phyloP scores from a whole-genome alignment of 2,888 invertebrate genomes.

The Incurvaria masculella region DNA sequence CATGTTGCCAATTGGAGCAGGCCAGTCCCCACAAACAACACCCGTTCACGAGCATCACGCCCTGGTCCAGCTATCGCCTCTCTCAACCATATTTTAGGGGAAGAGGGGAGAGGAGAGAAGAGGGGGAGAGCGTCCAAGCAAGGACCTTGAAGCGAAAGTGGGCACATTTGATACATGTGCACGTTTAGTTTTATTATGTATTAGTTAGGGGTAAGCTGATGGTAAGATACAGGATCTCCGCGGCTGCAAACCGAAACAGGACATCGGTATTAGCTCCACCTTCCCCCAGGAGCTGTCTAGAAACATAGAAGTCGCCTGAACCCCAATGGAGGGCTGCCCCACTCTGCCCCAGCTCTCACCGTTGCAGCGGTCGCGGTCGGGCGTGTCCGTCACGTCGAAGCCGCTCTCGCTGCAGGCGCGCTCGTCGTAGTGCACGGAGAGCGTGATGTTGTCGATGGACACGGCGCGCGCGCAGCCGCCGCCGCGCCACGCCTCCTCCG shows the following conservation, averaged over 20 bases:
- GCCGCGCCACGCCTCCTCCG: conserved; percentile 41
- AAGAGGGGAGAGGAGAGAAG: too few relatives aligned
- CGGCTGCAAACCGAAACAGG: background rate
- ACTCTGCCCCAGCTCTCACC: conserved; percentile 21
- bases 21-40: too few relatives aligned
- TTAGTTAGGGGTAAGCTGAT: too few relatives aligned
- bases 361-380: conserved; percentile 34
- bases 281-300: background rate
- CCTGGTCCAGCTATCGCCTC: too few relatives aligned
- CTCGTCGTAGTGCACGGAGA: conserved; percentile 37
- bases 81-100: too few relatives aligned
- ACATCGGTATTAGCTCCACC: background rate
- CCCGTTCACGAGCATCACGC: too few relatives aligned
- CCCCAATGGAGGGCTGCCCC: background rate
- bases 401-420: conserved; percentile 32
- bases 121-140: too few relatives aligned
- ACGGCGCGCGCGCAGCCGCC: conserved; percentile 54
- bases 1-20: too few relatives aligned
- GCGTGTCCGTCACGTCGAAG: conserved; percentile 40
- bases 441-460: conserved; percentile 62
- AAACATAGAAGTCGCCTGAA: background rate
- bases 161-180: too few relatives aligned
- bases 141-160: too few relatives aligned
- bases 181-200: too few relatives aligned
- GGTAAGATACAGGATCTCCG: too few relatives aligned